Evolutionary conservation across 2,888 invertebrate genomes (phyloP).

Genomic region (Macrosiphum euphorbiae): DNA sequence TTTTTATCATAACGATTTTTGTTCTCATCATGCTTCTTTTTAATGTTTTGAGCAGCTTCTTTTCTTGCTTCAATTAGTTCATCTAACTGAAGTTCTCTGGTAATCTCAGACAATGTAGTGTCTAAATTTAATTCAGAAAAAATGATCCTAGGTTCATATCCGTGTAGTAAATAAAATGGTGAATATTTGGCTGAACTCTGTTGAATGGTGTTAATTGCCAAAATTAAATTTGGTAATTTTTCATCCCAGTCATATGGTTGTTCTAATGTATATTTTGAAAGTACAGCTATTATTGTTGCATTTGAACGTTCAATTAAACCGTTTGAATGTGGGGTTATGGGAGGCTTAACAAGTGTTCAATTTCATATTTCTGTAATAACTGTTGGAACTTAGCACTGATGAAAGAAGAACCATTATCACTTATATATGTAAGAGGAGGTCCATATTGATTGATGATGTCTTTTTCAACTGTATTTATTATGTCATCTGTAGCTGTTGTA

Average conservation of each 20-base stretch:
- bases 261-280: constrained; percentile 2
- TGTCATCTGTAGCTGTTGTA: constrained; percentile 15
- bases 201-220: background rate
- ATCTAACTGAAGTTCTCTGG: background rate
- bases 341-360: background rate
- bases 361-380: constrained; percentile 15
- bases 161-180: constrained; percentile 5
- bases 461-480: constrained; percentile 8
- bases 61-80: background rate
- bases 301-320: background rate
- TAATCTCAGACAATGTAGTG: background rate
- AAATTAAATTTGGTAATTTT: constrained; percentile 14
- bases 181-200: background rate
- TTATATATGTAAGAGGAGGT: constrained; percentile 11
- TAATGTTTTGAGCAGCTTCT: background rate
- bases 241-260: background rate
- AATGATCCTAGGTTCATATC: background rate
- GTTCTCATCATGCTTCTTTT: background rate
- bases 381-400: background rate
- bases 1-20: constrained; percentile 9
- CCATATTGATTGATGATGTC: constrained; percentile 23
- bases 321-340: background rate
- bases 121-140: background rate
- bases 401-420: constrained; percentile 26
- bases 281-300: constrained; percentile 5